These are phyloP conservation scores for Haliaeetus vocifer DNA, from an alignment of 2,797 vertebrate species.

Conservation along the genomic window DNA sequence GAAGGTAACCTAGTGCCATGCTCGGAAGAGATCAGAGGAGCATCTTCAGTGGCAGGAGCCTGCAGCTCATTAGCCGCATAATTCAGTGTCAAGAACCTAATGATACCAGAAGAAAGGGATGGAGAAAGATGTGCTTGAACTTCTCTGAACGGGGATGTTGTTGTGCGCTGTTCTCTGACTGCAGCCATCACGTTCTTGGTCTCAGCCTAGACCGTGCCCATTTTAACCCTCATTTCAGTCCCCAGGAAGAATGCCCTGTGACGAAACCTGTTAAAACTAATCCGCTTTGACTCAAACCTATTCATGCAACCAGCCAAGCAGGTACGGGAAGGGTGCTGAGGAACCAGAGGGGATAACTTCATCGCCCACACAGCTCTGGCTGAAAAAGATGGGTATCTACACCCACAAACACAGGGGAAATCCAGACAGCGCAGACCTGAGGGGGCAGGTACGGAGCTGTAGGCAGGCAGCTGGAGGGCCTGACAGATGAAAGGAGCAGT, in stretches of 20 bases:
- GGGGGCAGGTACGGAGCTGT: not conserved
- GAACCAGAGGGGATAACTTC: not conserved
- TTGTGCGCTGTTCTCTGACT: not conserved
- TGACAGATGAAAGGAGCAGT: not conserved
- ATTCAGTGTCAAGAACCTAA: not conserved
- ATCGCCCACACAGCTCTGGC: not conserved
- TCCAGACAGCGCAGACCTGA: not conserved
- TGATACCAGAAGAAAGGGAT: not conserved
- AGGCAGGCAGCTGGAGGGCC: not conserved
- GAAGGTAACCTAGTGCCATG: not conserved
- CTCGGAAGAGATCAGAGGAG: not conserved
- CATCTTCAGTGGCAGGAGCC: not conserved
- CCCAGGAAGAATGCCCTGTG: accelerated
- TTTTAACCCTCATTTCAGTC: not conserved
- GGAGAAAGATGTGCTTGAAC: not conserved
- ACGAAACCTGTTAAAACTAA: not conserved
- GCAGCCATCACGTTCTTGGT: accelerated
- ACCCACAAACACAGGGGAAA: not conserved
- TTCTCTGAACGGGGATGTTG: not conserved
- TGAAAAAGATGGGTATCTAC: not conserved
- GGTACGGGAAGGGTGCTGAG: not conserved
- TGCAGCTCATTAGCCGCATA: not conserved
- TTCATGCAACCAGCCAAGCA: not conserved
- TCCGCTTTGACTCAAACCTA: not conserved
- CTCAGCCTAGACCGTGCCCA: not conserved